phyloP scores from a whole-genome alignment of 2,797 vertebrate species.

The Pantherophis alleghaniensis region DNA sequence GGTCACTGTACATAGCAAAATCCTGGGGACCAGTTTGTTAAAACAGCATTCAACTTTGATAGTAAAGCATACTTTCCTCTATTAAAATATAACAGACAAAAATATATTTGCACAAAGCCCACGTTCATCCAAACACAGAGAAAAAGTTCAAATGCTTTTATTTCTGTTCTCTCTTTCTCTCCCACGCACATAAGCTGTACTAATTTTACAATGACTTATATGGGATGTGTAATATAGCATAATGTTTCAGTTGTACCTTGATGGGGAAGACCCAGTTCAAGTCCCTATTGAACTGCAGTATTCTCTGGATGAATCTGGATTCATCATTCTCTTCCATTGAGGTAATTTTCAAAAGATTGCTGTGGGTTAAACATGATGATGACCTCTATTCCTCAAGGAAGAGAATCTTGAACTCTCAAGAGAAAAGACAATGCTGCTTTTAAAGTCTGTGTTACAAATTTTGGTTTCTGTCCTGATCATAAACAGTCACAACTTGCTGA shows the following conservation, averaged over 20 bases:
- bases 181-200: not conserved
- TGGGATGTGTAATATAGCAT: not conserved
- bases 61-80: not conserved
- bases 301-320: not conserved
- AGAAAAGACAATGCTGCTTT: not conserved
- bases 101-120: not conserved
- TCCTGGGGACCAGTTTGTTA: not conserved
- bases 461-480: not conserved
- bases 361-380: not conserved
- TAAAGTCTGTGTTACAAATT: not conserved
- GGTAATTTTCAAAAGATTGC: not conserved
- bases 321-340: not conserved
- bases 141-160: not conserved
- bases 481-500: not conserved
- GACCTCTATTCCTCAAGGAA: not conserved
- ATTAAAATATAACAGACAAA: not conserved
- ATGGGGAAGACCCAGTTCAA: not conserved
- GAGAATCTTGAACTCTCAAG: not conserved
- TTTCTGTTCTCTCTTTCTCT: not conserved
- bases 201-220: not conserved
- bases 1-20: not conserved
- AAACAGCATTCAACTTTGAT: not conserved
- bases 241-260: not conserved
- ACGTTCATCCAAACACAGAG: not conserved
- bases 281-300: not conserved